These are phyloP conservation scores for Phylloscopus trochilus DNA, from an alignment of 2,113 vertebrate species.

Conservation along the genomic window DNA sequence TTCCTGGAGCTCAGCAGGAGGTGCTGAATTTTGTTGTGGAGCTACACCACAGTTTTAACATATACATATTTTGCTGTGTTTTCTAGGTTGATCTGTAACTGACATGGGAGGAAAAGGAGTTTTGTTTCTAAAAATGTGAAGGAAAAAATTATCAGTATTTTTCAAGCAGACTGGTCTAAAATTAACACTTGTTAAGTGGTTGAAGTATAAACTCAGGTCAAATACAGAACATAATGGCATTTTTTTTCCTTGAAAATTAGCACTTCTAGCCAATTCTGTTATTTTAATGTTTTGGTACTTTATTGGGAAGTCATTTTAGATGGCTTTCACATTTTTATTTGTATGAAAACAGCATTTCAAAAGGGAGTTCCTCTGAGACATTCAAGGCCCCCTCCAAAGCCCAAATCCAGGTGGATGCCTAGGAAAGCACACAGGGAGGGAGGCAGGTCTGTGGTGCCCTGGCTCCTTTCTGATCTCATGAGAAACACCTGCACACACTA, in stretches of 20 bases:
- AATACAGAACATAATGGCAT: background rate
- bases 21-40: background rate
- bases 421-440: accelerated
- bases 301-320: background rate
- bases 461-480: background rate
- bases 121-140: background rate
- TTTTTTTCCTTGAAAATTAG: background rate
- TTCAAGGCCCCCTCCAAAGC: background rate
- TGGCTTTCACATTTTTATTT: background rate
- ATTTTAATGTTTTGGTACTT: background rate
- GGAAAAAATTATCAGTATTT: background rate
- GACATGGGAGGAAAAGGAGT: background rate
- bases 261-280: background rate
- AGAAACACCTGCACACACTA: background rate
- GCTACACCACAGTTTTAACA: background rate
- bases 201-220: background rate
- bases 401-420: background rate
- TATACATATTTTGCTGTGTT: background rate
- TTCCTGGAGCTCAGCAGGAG: background rate
- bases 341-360: background rate
- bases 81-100: background rate
- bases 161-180: background rate
- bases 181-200: background rate
- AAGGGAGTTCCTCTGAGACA: background rate
- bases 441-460: background rate